Evolutionary conservation across 2,113 vertebrate genomes (phyloP), one percentile per base, ranked within the genome.

Genomic region (Felis catus): DNA sequence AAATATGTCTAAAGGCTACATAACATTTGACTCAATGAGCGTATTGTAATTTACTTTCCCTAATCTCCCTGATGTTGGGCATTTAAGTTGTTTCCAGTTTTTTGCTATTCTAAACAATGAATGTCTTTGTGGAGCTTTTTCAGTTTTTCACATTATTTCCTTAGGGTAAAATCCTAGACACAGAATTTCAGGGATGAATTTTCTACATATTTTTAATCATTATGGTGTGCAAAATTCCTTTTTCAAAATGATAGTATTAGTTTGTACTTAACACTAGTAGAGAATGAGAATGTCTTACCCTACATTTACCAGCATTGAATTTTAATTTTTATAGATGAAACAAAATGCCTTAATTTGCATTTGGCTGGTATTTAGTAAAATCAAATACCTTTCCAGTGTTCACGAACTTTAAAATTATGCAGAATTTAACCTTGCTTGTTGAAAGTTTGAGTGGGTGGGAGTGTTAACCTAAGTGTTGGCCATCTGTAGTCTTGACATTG

Each of bases 361-460:
- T 95, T 80, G 95, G 76, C 58, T 95, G 63, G 55, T 79, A 86
- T 79, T 33, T 89, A 36, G 27, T 95, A 79, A 93, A 41, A 95
- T 87, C 19, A 13, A 45, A 39, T 90, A 76, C 53, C 19, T 68
- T 95, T 93, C 83, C 58, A 94, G 0, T 86, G n/a, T 79, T 78
- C 11, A 81, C 65, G 51, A 48, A 89, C 87, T 91, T 45, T 89
- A 85, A 94, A 89, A 58, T 93, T 89, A 78, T 21, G 53, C 0
- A 63, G 58, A 85, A 13, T 63, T 86, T 85, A 74, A 58, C 58
- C 19, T 90, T 79, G 61, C 58, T 85, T 93, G 61, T 85, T 95
- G 36, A 87, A 36, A 15, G 15, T 91, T 55, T 58, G 36, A 79
- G 29, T 82, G 39, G 10, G 4, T 68, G 16, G 23, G 94, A 66